A percentile compares a stretch with the other conserved stretches of the same genome.
phyloP scores from a whole-genome alignment of 92 coral and sea anemone species.

The Zoanthus gigantus region DNA sequence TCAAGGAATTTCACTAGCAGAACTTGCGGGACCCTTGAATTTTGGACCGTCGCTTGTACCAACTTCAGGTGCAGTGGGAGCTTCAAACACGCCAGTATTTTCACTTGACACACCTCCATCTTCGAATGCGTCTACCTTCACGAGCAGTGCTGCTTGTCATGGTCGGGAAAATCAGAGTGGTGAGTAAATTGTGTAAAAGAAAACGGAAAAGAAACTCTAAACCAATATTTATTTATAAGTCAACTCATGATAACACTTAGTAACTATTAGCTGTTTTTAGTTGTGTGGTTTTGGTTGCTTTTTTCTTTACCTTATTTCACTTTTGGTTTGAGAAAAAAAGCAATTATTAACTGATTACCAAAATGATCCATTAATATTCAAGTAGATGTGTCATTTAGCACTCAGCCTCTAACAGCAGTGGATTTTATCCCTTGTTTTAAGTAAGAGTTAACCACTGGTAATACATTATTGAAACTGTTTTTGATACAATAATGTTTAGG shows the following conservation, averaged over 20 bases:
- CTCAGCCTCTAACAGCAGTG: too few relatives aligned
- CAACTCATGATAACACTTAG: background rate
- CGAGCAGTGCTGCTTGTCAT: background rate
- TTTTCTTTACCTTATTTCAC: too few relatives aligned
- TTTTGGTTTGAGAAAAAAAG: too few relatives aligned
- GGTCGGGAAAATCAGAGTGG: slow-evolving; percentile 10
- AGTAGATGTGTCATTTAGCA: too few relatives aligned
- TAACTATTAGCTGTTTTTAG: too few relatives aligned
- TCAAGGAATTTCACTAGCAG: slow-evolving; percentile 81
- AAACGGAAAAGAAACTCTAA: background rate
- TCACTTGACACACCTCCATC: slow-evolving; percentile 6
- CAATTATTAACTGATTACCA: too few relatives aligned
- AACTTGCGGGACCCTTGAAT: slow-evolving; percentile 75
- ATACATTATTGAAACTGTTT: too few relatives aligned
- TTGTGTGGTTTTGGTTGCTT: too few relatives aligned
- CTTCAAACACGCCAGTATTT: slow-evolving; percentile 38
- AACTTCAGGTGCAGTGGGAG: slow-evolving; percentile 59
- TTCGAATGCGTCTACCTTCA: slow-evolving; percentile 7
- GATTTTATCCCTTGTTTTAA: too few relatives aligned
- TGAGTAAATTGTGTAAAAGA: background rate
- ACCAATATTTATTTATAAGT: background rate
- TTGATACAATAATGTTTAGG: too few relatives aligned
- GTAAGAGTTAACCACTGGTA: too few relatives aligned
- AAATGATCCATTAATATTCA: too few relatives aligned
- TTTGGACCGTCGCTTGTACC: slow-evolving; percentile 92